Base-by-base conservation (phyloP, 2,797 vertebrate genomes). In the Ispidina lecontei region DNA sequence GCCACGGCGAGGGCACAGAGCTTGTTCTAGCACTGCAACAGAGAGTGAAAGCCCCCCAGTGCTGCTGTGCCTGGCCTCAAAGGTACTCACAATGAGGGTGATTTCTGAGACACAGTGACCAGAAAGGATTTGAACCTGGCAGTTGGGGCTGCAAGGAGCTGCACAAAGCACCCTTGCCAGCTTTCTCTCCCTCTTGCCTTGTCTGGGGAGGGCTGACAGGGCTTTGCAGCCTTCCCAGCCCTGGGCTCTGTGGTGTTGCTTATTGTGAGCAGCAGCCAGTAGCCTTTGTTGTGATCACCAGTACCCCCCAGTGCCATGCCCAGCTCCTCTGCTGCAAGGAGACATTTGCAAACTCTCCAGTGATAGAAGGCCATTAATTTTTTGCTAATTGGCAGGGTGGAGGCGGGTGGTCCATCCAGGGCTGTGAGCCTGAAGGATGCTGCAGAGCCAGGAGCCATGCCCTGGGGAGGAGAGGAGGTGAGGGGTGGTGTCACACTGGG, bases 1-100 rank as follows among this genome's bases (percentile, higher is more conserved):
- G 14, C 52, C 51, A 37, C 0, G 1, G 26, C 1, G 1, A 43
- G 72, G 58, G 56, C 9, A 2, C 31, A 19, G 70, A 76, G 47
- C 54, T 55, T 5, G 1, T 52, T 62, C 46, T 78, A 28, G 59
- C 44, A 14, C 21, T 28, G 54, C 41, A 29, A 15, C 2, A 0
- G 54, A 28, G 25, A 29, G 10, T 0, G 1, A 7, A 15, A 35
- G 29, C 37, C 41, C 58, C 43, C 1, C 1, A 23, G 8, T 1
- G 1, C 35, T 74, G 58, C 46, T 58, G 7, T 69, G 18, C 16
- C 31, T 46, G 41, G 16, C 29, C 56, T 73, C 35, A 8, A 7
- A 22, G 41, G 5, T 60, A 14, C 3, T 59, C 12, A 4, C 1
- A 1, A 5, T 12, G 49, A 43, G 52, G 43, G 13, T n/a, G 43